Percentiles rank a stretch among this genome's conserved stretches.
These are phyloP conservation scores for Falcunculus frontatus DNA, from an alignment of 2,113 vertebrate genomes.

Conservation along the genomic window DNA sequence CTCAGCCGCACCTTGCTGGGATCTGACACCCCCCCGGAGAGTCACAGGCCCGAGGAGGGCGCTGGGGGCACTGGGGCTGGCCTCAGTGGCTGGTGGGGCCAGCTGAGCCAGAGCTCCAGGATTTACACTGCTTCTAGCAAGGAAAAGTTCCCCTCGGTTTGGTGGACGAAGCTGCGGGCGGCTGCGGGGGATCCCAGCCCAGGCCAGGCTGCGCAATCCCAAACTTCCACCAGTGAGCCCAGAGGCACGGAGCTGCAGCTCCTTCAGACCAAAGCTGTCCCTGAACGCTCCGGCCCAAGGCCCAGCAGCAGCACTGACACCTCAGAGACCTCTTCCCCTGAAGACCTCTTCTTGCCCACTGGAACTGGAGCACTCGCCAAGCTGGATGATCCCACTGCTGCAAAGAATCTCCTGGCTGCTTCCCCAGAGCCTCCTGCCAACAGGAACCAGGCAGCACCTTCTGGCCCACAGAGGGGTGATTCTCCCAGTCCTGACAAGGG, in stretches of 20 bases:
- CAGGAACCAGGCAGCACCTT: not conserved
- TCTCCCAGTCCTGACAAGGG: not conserved
- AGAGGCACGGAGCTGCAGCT: not conserved
- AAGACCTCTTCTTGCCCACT: not conserved
- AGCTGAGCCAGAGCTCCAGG: constrained; percentile 68
- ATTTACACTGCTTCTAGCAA: constrained; percentile 41
- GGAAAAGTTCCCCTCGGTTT: constrained; percentile 34
- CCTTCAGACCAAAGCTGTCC: not conserved
- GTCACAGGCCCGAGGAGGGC: not conserved
- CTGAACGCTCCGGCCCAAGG: rapidly evolving
- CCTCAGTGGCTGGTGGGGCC: constrained; percentile 67
- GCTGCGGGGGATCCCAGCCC: not conserved
- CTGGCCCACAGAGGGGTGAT: rapidly evolving
- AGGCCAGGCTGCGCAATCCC: rapidly evolving
- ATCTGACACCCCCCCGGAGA: not conserved
- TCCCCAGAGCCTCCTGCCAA: not conserved
- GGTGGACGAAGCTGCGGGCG: constrained; percentile 37
- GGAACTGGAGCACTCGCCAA: not conserved
- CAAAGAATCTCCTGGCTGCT: not conserved
- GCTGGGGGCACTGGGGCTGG: not conserved
- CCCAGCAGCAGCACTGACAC: not conserved
- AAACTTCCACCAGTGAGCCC: rapidly evolving
- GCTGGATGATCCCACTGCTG: not conserved
- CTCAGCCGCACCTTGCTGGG: constrained; percentile 74
- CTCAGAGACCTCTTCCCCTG: not conserved